Percentiles rank a stretch among this genome's conserved stretches.
Evolutionary conservation across 35 echinoderm and acorn worm species (phyloP).

Genomic region (Acanthaster planci): DNA sequence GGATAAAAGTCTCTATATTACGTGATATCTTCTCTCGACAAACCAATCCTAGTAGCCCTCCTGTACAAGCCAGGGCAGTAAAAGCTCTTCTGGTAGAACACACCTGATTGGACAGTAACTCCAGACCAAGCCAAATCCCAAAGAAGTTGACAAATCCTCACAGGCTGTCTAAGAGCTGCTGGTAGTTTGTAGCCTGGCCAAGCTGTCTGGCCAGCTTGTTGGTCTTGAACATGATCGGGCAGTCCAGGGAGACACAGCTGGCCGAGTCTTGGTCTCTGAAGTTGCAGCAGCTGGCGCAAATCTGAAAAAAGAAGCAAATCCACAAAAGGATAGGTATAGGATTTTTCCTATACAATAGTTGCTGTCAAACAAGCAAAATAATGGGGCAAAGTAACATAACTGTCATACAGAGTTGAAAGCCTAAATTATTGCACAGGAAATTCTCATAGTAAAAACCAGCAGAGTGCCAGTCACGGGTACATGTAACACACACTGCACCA

Average conservation of each 20-base stretch:
- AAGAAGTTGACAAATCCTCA: background rate
- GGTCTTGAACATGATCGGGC: slow-evolving; percentile 57
- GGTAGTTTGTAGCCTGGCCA: slow-evolving; percentile 2
- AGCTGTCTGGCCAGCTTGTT: background rate
- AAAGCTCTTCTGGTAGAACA: background rate
- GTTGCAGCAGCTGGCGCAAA: slow-evolving; percentile 74
- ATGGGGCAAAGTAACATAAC: no score
- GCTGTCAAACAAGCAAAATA: no score
- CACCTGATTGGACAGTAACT: slow-evolving; percentile 13
- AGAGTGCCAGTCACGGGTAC: no score
- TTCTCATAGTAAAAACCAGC: no score
- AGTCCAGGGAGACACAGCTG: slow-evolving; percentile 66
- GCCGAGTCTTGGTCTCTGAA: slow-evolving; percentile 48
- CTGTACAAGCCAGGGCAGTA: background rate
- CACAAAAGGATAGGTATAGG: background rate
- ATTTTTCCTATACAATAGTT: background rate
- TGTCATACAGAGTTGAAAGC: no score
- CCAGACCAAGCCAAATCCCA: background rate
- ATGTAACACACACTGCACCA: no score
- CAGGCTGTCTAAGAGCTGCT: slow-evolving; percentile 15
- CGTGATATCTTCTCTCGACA: no score
- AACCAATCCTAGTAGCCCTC: no score
- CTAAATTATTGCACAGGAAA: no score
- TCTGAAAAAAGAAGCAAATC: slow-evolving; percentile 32
- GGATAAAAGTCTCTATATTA: no score